Percentiles rank a stretch among this genome's conserved stretches.
Evolutionary conservation across 92 coral and sea anemone genomes (phyloP).

Genomic region (Pocillopora meandrina): DNA sequence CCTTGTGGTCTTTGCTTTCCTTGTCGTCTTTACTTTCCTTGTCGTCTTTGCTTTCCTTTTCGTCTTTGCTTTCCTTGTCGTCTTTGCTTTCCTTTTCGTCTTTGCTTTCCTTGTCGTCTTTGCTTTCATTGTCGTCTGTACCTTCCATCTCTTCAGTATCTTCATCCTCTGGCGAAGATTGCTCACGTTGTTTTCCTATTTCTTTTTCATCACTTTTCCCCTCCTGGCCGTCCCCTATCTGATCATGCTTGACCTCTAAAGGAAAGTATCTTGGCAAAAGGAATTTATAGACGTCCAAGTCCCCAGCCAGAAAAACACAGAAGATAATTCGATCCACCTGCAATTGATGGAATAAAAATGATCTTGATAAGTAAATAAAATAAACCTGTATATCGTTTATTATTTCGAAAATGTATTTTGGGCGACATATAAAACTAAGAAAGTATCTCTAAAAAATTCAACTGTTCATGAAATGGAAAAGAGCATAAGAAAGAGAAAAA

Average conservation of each 20-base stretch:
- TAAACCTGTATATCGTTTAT: too few relatives aligned
- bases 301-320: conserved; percentile 81
- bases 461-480: too few relatives aligned
- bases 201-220: background rate
- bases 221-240: background rate
- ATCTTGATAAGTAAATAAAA: background rate
- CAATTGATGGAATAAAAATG: background rate
- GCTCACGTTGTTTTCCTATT: background rate
- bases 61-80: background rate
- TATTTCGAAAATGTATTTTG: too few relatives aligned
- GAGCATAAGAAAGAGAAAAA: too few relatives aligned
- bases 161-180: background rate
- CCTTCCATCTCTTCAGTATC: background rate
- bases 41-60: too few relatives aligned
- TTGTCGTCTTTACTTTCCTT: background rate
- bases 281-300: conserved; percentile 65
- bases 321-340: conserved; percentile 94
- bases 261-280: conserved; percentile 83
- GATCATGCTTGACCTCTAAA: conserved; percentile 12
- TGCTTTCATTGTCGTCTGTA: background rate
- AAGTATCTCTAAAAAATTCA: too few relatives aligned
- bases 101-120: background rate
- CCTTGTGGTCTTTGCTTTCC: background rate
- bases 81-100: background rate
- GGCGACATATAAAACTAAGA: too few relatives aligned